Conservation (phyloP, 2,888 invertebrate genomes). For the Trichogramma dendrolimi region DNA sequence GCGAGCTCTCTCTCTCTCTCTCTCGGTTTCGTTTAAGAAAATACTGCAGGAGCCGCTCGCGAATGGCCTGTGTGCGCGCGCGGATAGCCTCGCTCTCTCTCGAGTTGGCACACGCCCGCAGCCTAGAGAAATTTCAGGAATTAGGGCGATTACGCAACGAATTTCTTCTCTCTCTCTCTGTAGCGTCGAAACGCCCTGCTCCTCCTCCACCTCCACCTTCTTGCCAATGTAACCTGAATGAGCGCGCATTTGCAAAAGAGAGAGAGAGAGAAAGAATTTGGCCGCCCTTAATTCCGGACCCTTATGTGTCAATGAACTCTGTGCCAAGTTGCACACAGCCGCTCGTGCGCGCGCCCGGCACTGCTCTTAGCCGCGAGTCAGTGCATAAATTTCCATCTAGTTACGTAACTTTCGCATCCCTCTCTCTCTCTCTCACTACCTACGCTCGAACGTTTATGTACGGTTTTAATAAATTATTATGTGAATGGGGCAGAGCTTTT, state of each 20-base stretch:
- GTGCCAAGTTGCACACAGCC: too few species aligned
- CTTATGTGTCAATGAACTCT: conserved; percentile 23
- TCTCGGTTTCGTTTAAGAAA: not conserved
- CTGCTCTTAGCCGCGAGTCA: conserved; percentile 11
- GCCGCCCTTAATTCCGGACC: conserved; percentile 20
- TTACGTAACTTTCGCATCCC: conserved; percentile 15
- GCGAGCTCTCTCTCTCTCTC: not conserved
- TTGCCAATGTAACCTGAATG: conserved; percentile 15
- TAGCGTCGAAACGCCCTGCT: conserved; percentile 5
- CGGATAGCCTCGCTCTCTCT: not conserved
- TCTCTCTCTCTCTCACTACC: too few species aligned
- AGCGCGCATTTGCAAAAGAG: conserved; percentile 3
- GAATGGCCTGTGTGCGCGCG: not conserved
- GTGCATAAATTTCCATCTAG: conserved; percentile 27
- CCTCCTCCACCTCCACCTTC: conserved; percentile 3
- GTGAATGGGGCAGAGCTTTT: too few species aligned
- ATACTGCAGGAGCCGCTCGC: too few species aligned
- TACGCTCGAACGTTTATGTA: too few species aligned
- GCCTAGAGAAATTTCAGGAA: conserved; percentile 28
- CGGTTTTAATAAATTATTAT: too few species aligned
- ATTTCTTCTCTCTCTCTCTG: conserved; percentile 15
- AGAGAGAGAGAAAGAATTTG: conserved; percentile 1
- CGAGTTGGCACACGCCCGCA: conserved; percentile 24
- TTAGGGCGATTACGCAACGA: conserved; percentile 21
- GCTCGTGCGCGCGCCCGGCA: not conserved